phyloP scores from a whole-genome alignment of 1,140 invertebrate genomes.

The Lepidotrigona ventralis region DNA sequence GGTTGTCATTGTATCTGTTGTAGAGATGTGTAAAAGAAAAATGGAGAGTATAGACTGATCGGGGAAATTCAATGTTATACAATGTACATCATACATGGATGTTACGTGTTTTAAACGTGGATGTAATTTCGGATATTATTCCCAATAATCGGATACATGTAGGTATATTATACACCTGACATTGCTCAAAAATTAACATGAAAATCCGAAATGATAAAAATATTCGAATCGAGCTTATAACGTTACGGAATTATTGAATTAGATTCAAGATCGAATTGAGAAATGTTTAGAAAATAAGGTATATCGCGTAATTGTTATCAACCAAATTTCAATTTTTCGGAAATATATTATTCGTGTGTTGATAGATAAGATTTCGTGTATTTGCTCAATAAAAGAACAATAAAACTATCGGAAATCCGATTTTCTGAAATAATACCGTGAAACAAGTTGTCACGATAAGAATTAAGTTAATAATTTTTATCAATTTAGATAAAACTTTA shows the following conservation, averaged over 20 bases:
- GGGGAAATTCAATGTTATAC: neutral
- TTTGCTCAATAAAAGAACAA: slow-evolving; percentile 9
- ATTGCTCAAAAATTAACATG: slow-evolving; percentile 45
- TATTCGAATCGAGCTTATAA: slow-evolving; percentile 34
- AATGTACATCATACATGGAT: slow-evolving; percentile 13
- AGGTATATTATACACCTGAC: slow-evolving; percentile 45
- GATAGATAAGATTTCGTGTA: neutral
- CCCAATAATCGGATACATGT: slow-evolving; percentile 27
- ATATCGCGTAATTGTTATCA: neutral
- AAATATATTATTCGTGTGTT: neutral
- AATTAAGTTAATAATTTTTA: neutral
- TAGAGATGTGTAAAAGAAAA: neutral
- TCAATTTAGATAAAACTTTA: slow-evolving; percentile 41
- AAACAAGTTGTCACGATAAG: neutral
- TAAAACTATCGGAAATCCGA: neutral
- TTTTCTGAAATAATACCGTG: neutral
- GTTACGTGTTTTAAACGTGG: slow-evolving; percentile 41
- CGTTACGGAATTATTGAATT: neutral
- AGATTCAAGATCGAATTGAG: neutral
- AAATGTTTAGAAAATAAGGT: slow-evolving; percentile 4
- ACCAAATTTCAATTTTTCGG: neutral
- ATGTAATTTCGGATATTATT: slow-evolving; percentile 18
- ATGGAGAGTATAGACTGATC: slow-evolving; percentile 21
- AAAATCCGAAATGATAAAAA: slow-evolving; percentile 5
- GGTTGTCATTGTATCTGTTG: neutral